Conservation (phyloP, 2,888 invertebrate species). For the Cryptosula pallasiana region DNA sequence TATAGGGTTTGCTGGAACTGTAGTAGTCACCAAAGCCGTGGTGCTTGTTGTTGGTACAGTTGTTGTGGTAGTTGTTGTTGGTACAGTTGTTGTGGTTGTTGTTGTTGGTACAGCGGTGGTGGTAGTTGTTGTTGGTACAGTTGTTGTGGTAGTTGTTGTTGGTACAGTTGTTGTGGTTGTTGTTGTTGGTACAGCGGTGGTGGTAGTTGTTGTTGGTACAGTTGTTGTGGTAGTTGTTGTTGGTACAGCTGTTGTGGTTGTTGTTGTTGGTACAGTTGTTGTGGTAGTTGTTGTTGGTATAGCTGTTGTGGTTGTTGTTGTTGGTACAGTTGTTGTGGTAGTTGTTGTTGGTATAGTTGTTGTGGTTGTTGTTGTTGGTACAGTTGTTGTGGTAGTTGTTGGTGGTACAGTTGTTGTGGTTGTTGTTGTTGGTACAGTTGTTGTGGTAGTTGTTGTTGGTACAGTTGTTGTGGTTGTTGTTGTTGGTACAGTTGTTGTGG, state of each 20-base stretch:
- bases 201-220: not conserved
- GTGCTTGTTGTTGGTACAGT: not conserved
- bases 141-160: not conserved
- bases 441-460: not conserved
- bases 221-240: not conserved
- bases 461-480: not conserved
- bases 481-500: not conserved
- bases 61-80: not conserved
- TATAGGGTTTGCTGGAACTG: not conserved
- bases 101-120: not conserved
- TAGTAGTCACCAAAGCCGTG: not conserved
- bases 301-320: not conserved
- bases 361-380: not conserved
- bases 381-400: not conserved
- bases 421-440: not conserved
- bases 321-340: not conserved
- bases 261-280: not conserved
- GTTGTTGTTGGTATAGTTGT: not conserved
- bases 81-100: not conserved
- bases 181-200: not conserved
- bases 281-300: not conserved
- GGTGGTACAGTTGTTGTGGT: not conserved
- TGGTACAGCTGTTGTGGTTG: not conserved
- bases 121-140: not conserved
- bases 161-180: not conserved